Conservation (phyloP, 2,888 invertebrate species). For the Rhimphoctona megacephalus region DNA sequence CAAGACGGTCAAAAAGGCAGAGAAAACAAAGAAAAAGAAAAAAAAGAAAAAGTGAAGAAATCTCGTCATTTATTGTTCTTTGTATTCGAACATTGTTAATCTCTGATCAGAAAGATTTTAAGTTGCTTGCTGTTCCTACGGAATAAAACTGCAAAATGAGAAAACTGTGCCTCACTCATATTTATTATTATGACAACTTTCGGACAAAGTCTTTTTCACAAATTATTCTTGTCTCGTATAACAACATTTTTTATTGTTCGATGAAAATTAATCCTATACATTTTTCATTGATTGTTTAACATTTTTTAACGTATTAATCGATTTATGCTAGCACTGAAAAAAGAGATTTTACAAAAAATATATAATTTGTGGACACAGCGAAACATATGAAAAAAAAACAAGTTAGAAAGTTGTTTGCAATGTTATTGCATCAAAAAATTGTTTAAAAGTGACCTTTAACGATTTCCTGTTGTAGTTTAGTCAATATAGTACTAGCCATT, state of each 20-base stretch:
- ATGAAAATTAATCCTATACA: neutral
- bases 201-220: neutral
- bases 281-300: neutral
- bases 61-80: neutral
- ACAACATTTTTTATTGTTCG: neutral
- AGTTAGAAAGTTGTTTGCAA: too few species aligned
- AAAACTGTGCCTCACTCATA: neutral
- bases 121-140: neutral
- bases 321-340: neutral
- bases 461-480: too few species aligned
- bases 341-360: too few species aligned
- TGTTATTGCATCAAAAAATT: too few species aligned
- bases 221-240: neutral
- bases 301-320: neutral
- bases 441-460: too few species aligned
- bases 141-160: neutral
- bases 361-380: too few species aligned
- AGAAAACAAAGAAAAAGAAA: slow-evolving; percentile 4
- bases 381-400: too few species aligned
- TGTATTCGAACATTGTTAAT: neutral
- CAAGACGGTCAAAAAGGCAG: neutral
- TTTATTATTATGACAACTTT: neutral
- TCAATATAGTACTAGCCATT: too few species aligned
- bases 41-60: slow-evolving; percentile 37
- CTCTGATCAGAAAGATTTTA: neutral